Percentiles rank a stretch among this genome's conserved stretches.
These are phyloP conservation scores for Rhegmatorhina hoffmannsi DNA, from an alignment of 2,113 vertebrate genomes.

Conservation along the genomic window DNA sequence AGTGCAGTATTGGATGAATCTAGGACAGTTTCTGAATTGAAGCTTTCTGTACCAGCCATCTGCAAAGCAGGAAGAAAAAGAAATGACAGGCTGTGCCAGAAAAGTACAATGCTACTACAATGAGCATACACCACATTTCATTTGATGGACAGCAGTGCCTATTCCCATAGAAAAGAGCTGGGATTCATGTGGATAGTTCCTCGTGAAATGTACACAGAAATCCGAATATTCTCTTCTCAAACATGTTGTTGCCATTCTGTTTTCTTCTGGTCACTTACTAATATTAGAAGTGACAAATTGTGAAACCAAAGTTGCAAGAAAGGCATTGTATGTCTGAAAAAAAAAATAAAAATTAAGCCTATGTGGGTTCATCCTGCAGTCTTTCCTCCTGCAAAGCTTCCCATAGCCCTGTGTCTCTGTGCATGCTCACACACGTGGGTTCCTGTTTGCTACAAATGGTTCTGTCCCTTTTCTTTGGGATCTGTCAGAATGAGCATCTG, in stretches of 20 bases:
- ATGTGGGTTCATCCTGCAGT: neutral
- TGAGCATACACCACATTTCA: neutral
- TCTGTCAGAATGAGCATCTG: constrained; percentile 29
- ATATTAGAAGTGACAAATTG: neutral
- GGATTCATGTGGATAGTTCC: neutral
- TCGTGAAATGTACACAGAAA: neutral
- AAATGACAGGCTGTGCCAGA: constrained; percentile 35
- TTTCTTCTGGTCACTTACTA: constrained; percentile 27
- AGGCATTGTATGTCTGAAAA: neutral
- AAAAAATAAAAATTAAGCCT: neutral
- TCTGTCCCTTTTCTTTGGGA: constrained; percentile 1
- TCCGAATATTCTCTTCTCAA: neutral
- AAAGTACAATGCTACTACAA: neutral
- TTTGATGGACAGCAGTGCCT: constrained; percentile 15
- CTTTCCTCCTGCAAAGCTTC: neutral
- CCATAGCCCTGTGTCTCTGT: neutral
- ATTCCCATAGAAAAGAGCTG: neutral
- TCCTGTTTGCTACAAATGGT: neutral
- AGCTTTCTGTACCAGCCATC: constrained; percentile 1
- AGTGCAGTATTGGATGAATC: constrained; percentile 19
- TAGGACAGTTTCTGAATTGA: constrained; percentile 42
- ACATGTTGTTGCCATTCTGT: neutral
- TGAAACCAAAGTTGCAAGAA: constrained; percentile 21
- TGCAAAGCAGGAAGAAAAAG: constrained; percentile 14
- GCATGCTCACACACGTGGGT: neutral